Base-by-base conservation (phyloP, 2,113 vertebrate species). In the Odocoileus virginianus region DNA sequence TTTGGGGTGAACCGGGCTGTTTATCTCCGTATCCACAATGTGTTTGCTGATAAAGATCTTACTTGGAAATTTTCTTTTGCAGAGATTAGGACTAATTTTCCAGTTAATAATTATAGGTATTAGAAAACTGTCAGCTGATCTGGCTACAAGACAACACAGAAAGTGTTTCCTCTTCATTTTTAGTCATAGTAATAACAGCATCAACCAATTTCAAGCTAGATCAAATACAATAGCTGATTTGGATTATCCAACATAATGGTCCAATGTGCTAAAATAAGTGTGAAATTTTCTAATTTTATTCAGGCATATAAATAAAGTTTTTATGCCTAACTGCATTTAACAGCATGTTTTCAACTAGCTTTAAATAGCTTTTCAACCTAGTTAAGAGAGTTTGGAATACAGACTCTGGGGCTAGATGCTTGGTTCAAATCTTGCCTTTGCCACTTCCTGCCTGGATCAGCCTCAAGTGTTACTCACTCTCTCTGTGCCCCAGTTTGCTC, bases 231-330 rank as follows among this genome's bases (percentile, higher is more conserved):
- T 4, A 28, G 52, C 96, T 78, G 89, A 79, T 58, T 71, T 43
- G 43, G 58, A 61, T 96, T 85, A 86, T 15, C 47, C 82, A 2
- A 12, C 6, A 3, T 52, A 90, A 88, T 4, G 58, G 91, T 43
- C 64, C 89, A 55, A 28, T 43, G 86, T 81, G 86, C 55, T 79
- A 55, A 86, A 55, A 52, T 50, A 87, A 71, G 78, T 79, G 61
- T 91, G 95, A 95, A 95, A 79, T 64, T 90, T 67, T 57, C 91
- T 94, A 85, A 79, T 97, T 95, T 61, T 55, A 61, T 78, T 82
- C 83, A 79, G 95, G 83, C 33, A n/a, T 14, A 17, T 60, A 40
- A 64, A 17, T 74, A 64, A 54, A 6, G 36, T 30, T 52, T 67
- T 45, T 57, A 36, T 96, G 94, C 87, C 78, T 45, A 28, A 82